These are phyloP conservation scores for Muscicapa adusta DNA, from an alignment of 2,113 vertebrate species.

Conservation along the genomic window DNA sequence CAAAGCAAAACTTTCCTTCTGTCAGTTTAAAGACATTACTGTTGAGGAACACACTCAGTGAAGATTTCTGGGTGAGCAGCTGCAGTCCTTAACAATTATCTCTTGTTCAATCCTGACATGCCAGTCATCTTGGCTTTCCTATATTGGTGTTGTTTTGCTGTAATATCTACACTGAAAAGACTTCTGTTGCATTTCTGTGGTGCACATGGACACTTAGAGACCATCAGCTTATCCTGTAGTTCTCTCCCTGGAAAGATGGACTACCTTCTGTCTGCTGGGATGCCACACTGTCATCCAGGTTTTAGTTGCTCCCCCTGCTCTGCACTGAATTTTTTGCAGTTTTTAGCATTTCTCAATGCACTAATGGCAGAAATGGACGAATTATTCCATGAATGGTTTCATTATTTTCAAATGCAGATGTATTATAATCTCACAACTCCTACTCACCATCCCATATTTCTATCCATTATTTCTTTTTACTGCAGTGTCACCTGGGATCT, in stretches of 20 bases:
- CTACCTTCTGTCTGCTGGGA: background rate
- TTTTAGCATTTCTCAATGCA: background rate
- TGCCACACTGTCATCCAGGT: background rate
- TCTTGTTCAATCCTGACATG: background rate
- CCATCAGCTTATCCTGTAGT: accelerated
- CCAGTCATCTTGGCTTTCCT: background rate
- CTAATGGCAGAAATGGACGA: background rate
- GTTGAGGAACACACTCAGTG: background rate
- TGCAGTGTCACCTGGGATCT: conserved; percentile 23
- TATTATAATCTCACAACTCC: background rate
- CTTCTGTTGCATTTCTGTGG: background rate
- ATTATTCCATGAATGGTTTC: background rate
- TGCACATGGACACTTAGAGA: accelerated
- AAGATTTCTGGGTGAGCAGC: background rate
- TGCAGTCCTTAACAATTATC: background rate
- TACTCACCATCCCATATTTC: background rate
- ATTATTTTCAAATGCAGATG: background rate
- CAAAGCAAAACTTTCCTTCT: background rate
- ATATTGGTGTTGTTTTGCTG: accelerated
- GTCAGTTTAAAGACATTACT: background rate
- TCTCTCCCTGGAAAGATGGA: background rate
- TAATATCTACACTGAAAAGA: background rate
- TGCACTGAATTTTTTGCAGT: background rate
- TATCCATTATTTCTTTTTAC: conserved; percentile 9
- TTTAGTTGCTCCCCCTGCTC: background rate